Conservation (phyloP, 2,113 vertebrate species). For the Struthio camelus region DNA sequence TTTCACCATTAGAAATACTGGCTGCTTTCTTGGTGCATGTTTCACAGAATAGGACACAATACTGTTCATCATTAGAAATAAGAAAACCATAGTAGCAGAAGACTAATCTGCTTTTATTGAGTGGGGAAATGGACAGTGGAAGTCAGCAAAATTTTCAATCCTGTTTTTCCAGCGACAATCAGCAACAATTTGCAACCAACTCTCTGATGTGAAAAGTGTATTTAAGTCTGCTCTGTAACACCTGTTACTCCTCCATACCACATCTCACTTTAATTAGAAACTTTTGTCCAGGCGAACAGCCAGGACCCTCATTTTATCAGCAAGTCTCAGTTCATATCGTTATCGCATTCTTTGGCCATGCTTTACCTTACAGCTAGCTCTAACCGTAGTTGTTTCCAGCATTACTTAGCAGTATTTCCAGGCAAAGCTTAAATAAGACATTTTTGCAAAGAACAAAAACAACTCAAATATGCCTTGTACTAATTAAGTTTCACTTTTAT, state of each 20-base stretch:
- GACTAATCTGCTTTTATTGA: not conserved
- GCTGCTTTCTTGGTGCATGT: not conserved
- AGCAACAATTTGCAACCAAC: not conserved
- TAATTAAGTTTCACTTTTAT: conserved; percentile 36
- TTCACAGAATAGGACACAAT: not conserved
- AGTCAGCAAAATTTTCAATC: not conserved
- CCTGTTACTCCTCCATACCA: not conserved
- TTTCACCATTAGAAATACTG: not conserved
- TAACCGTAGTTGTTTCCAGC: not conserved
- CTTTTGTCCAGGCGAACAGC: not conserved
- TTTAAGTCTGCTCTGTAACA: not conserved
- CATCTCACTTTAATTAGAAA: not conserved
- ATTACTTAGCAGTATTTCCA: not conserved
- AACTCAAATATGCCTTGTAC: not conserved
- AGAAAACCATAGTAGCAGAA: not conserved
- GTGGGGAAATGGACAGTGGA: not conserved
- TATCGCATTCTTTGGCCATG: not conserved
- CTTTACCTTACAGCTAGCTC: not conserved
- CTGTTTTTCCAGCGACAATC: not conserved
- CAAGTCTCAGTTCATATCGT: not conserved
- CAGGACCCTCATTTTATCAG: not conserved
- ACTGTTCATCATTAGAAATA: not conserved
- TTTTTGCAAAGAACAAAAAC: not conserved
- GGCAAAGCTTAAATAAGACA: not conserved
- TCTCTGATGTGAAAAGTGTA: not conserved